phyloP scores from a whole-genome alignment of 2,888 invertebrate species.

The Tenthredo distinguenda region DNA sequence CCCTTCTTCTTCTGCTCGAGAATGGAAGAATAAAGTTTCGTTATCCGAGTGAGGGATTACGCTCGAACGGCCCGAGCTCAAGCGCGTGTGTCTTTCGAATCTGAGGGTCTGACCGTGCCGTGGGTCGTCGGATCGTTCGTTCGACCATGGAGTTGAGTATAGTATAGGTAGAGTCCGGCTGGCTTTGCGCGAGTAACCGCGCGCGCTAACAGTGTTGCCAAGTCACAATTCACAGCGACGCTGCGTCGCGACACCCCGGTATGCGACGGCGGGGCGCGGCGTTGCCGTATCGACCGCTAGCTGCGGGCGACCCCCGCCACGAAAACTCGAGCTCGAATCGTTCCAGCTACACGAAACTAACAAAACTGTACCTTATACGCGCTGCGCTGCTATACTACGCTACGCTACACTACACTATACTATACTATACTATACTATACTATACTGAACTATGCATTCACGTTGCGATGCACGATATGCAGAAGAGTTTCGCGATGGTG shows the following conservation, averaged over 20 bases:
- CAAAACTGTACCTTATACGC: conserved; percentile 4
- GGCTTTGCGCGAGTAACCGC: conserved; percentile 26
- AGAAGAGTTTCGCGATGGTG: neutral
- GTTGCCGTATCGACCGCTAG: conserved; percentile 76
- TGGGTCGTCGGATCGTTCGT: conserved; percentile 25
- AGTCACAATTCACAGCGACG: conserved; percentile 43
- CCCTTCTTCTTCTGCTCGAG: neutral
- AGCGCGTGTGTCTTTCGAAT: neutral
- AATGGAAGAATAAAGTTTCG: neutral
- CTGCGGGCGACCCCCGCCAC: conserved; percentile 63
- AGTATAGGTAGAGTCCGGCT: conserved; percentile 16
- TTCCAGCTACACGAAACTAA: conserved; percentile 5
- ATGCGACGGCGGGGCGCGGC: conserved; percentile 72
- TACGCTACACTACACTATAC: neutral
- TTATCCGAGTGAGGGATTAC: conserved; percentile 15
- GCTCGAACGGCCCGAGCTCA: neutral
- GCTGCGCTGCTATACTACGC: neutral
- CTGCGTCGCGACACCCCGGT: conserved; percentile 63
- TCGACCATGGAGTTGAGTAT: conserved; percentile 22
- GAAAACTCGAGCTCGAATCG: conserved; percentile 50
- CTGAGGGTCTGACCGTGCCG: conserved; percentile 9
- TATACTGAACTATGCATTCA: neutral
- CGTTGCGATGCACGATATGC: neutral
- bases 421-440: neutral
- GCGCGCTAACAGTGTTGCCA: neutral